Evolutionary conservation across 2,113 vertebrate species (phyloP).

Genomic region (Erythrocercus mccallii): DNA sequence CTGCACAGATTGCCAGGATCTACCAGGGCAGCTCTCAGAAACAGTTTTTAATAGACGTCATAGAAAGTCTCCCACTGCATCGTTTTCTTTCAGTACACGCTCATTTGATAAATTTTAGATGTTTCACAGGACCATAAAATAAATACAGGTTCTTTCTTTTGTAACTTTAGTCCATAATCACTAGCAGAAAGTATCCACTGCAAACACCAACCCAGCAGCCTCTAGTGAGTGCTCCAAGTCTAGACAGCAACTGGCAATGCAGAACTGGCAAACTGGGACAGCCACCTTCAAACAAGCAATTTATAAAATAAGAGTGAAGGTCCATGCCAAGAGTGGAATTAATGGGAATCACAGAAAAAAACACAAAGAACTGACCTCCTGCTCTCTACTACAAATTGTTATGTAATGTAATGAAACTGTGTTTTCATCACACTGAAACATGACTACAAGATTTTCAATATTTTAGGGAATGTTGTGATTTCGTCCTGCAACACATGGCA

Average conservation of each 20-base stretch:
- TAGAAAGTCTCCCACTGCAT: background rate
- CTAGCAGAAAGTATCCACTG: background rate
- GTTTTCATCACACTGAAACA: background rate
- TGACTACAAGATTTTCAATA: fast-evolving
- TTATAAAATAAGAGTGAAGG: background rate
- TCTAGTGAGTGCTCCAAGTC: background rate
- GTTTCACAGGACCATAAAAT: background rate
- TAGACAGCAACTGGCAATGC: background rate
- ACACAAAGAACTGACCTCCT: background rate
- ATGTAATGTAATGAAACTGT: background rate
- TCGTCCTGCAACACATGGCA: background rate
- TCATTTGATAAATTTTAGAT: background rate
- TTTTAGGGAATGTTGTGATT: background rate
- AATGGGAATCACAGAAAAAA: background rate
- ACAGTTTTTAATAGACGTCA: background rate
- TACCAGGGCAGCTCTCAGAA: background rate
- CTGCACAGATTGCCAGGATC: background rate
- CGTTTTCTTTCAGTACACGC: background rate
- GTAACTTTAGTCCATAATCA: background rate
- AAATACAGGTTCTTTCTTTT: background rate
- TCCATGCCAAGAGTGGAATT: background rate
- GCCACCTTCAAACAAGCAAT: background rate
- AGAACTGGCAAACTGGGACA: background rate
- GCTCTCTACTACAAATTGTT: background rate
- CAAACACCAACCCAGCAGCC: background rate